These are phyloP conservation scores for Dryobates pubescens DNA, from an alignment of 2,797 vertebrate species.

Conservation along the genomic window DNA sequence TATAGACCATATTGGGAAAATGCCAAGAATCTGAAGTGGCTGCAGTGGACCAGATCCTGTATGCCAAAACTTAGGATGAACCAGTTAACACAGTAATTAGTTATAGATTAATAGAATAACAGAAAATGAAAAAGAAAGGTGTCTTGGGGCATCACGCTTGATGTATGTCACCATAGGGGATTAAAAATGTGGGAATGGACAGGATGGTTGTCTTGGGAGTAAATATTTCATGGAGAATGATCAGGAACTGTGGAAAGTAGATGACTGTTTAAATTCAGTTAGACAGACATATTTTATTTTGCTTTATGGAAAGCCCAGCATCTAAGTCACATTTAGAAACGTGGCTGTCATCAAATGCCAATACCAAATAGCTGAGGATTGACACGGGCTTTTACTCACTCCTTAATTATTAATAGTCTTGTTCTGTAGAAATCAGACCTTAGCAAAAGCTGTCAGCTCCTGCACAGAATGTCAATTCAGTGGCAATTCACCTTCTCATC, in stretches of 20 bases:
- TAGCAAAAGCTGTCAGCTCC: constrained; percentile 15
- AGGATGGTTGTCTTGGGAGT: neutral
- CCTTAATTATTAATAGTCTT: constrained; percentile 61
- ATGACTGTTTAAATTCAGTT: constrained; percentile 46
- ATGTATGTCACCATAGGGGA: neutral
- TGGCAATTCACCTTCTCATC: neutral
- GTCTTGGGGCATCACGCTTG: neutral
- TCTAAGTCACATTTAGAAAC: constrained; percentile 65
- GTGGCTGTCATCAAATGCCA: constrained; percentile 62
- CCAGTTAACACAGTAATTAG: neutral
- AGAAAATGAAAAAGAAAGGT: neutral
- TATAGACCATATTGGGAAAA: neutral
- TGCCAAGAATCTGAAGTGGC: neutral
- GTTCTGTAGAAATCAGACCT: constrained; percentile 43
- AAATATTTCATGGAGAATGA: constrained; percentile 36
- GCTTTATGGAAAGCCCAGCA: constrained; percentile 40
- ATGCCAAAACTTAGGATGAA: neutral
- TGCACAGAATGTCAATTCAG: neutral
- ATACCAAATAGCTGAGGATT: constrained; percentile 50
- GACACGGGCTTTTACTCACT: constrained; percentile 58
- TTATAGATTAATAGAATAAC: neutral
- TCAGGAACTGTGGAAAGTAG: neutral
- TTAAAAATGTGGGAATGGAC: constrained; percentile 8
- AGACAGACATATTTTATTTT: constrained; percentile 58
- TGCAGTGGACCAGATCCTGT: neutral